These are phyloP conservation scores for Dasyornis broadbenti DNA, from an alignment of 2,113 vertebrate species.

Conservation along the genomic window DNA sequence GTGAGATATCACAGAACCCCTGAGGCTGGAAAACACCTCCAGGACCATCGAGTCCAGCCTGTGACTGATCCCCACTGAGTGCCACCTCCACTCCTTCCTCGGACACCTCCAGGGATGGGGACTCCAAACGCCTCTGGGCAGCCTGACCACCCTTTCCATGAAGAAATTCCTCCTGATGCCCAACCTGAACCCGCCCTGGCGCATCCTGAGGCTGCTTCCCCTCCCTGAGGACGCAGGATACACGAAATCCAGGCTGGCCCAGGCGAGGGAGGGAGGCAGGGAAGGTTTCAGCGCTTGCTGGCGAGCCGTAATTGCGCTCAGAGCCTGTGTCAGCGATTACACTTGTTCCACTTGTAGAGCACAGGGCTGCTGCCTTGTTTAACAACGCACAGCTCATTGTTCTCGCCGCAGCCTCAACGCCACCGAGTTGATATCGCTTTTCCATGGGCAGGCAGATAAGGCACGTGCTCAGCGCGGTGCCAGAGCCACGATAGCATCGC, in stretches of 20 bases:
- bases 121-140: neutral
- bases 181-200: neutral
- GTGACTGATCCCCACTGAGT: neutral
- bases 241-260: fast-evolving
- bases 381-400: slow-evolving; percentile 55
- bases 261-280: neutral
- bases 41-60: neutral
- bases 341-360: slow-evolving; percentile 49
- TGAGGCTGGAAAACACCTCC: neutral
- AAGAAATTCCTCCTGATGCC: neutral
- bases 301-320: neutral
- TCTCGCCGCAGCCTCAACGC: neutral
- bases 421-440: slow-evolving; percentile 34
- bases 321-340: neutral
- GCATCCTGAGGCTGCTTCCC: fast-evolving
- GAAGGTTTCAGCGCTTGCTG: neutral
- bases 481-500: neutral
- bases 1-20: neutral
- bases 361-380: slow-evolving; percentile 36
- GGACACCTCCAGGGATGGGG: too few species aligned
- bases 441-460: slow-evolving; percentile 44
- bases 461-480: neutral
- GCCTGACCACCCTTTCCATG: neutral
- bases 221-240: neutral
- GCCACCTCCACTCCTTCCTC: neutral